Conservation (phyloP, 1,140 invertebrate species). For the Drosophila pseudoobscura region DNA sequence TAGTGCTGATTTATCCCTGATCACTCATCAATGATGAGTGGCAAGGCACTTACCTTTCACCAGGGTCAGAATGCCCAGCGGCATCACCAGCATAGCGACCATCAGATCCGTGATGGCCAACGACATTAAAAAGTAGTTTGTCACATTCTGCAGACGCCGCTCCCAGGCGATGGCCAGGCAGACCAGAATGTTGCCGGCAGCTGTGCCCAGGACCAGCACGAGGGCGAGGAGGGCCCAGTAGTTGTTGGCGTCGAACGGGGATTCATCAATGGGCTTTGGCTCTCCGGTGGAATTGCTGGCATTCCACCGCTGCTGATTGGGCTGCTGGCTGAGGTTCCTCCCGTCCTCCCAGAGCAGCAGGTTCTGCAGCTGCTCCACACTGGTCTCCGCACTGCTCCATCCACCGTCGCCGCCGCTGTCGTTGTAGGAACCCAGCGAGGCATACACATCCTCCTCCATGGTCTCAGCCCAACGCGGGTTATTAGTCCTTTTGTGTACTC, state of each 20-base stretch:
- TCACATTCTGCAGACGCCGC: constrained; percentile 95
- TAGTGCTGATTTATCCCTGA: background rate
- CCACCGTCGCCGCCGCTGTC: constrained; percentile 40
- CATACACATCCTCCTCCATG: constrained; percentile 78
- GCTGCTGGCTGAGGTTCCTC: constrained; percentile 32
- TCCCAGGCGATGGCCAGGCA: constrained; percentile 96
- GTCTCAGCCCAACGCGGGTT: constrained; percentile 29
- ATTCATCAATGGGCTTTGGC: constrained; percentile 9
- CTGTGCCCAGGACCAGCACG: constrained; percentile 92
- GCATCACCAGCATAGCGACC: constrained; percentile 96
- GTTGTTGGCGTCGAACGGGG: constrained; percentile 84
- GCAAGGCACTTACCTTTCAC: constrained; percentile 87
- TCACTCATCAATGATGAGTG: constrained; percentile 3
- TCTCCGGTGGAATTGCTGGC: constrained; percentile 34
- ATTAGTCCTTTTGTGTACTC: constrained; percentile 46
- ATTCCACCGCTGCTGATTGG: constrained; percentile 47
- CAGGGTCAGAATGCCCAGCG: constrained; percentile 91
- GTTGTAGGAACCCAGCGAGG: constrained; percentile 60
- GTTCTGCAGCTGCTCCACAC: constrained; percentile 41
- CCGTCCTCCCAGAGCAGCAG: constrained; percentile 44
- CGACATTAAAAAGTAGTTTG: constrained; percentile 98
- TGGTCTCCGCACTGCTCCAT: constrained; percentile 60
- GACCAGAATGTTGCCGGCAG: constrained; percentile 96
- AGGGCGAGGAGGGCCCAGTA: constrained; percentile 91
- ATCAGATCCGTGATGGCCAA: constrained; percentile 97